Evolutionary conservation across 2,888 invertebrate genomes (phyloP).

Genomic region (Chalcosyrphus nemorum): DNA sequence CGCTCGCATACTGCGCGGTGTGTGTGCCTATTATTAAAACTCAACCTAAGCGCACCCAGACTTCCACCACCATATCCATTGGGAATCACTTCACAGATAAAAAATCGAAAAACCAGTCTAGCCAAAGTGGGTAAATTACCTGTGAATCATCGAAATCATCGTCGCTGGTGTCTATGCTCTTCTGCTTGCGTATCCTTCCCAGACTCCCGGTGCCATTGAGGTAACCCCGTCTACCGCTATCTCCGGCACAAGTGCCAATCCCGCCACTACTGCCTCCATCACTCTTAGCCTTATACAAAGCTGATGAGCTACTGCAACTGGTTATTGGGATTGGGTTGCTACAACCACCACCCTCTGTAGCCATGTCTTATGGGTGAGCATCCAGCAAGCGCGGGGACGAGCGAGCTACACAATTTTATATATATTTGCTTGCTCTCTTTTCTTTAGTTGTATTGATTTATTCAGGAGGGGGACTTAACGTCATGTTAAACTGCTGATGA

Average conservation of each 20-base stretch:
- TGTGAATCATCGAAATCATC: conserved; percentile 84
- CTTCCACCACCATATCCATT: background rate
- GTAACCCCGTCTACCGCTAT: conserved; percentile 74
- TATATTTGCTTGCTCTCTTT: conserved; percentile 54
- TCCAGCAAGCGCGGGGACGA: conserved; percentile 32
- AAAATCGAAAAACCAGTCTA: conserved; percentile 47
- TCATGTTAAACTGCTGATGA: conserved; percentile 52
- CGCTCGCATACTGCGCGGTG: background rate
- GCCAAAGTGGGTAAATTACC: conserved; percentile 78
- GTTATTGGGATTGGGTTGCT: conserved; percentile 69
- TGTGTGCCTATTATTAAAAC: conserved; percentile 35
- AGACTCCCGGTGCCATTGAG: conserved; percentile 81
- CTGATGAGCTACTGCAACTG: conserved; percentile 70
- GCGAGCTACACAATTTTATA: conserved; percentile 16
- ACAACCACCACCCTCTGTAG: conserved; percentile 70
- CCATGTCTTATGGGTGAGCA: conserved; percentile 60
- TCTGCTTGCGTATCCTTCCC: conserved; percentile 79
- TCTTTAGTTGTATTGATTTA: conserved; percentile 67
- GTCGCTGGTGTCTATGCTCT: conserved; percentile 81
- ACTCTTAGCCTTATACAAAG: conserved; percentile 61
- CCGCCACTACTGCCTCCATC: conserved; percentile 65
- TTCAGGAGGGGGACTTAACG: conserved; percentile 59
- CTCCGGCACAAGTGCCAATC: conserved; percentile 63
- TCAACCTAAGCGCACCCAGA: conserved; percentile 45
- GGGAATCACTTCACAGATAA: background rate